Evolutionary conservation across 2,888 invertebrate genomes (phyloP).

Genomic region (Antheraea yamamai): DNA sequence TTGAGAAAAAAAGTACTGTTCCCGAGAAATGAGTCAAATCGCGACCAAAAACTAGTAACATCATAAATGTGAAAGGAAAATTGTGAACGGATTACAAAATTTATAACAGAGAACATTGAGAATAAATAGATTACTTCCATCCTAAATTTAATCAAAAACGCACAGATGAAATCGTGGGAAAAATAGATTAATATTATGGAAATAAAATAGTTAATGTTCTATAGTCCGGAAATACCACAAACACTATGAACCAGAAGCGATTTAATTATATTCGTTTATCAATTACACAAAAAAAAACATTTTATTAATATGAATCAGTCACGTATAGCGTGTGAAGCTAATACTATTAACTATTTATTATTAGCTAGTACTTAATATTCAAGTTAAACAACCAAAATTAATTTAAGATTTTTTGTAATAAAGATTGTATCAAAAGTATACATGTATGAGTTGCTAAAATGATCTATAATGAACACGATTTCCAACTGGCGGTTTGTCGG

Average conservation of each 20-base stretch:
- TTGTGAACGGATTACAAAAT: too few species aligned
- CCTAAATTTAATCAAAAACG: too few species aligned
- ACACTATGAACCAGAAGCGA: neutral
- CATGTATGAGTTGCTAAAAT: conserved; percentile 5
- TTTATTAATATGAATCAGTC: neutral
- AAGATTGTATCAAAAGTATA: conserved; percentile 8
- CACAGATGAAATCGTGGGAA: too few species aligned
- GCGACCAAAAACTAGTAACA: too few species aligned
- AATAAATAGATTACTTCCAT: too few species aligned
- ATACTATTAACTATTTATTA: too few species aligned
- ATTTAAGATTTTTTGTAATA: neutral
- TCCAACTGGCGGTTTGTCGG: conserved; percentile 25
- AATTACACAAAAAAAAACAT: too few species aligned
- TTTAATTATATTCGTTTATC: too few species aligned
- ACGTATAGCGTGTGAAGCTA: neutral
- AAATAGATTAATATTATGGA: neutral
- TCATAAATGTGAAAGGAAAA: too few species aligned
- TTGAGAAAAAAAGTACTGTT: too few species aligned
- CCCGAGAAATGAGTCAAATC: too few species aligned
- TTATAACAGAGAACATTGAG: too few species aligned
- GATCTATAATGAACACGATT: conserved; percentile 26
- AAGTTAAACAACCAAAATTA: neutral
- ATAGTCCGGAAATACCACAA: neutral
- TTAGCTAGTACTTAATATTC: conserved; percentile 1
- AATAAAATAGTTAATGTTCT: neutral